Evolutionary conservation across 2,888 invertebrate genomes (phyloP).

Genomic region (Agriopis marginaria): DNA sequence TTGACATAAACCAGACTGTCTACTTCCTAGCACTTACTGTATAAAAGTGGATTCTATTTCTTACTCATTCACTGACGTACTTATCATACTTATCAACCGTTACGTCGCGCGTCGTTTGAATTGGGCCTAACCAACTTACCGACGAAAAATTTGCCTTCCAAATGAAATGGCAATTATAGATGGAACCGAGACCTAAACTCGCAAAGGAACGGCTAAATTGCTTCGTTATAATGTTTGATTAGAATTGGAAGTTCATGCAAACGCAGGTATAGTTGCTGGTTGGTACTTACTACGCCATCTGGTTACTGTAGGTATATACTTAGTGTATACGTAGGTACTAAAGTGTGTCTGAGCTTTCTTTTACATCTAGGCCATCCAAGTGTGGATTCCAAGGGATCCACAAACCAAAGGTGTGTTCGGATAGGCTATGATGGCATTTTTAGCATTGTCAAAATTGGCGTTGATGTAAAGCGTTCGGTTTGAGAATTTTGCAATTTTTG

Average conservation of each 20-base stretch:
- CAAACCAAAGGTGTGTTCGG: too few relatives aligned
- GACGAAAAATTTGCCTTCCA: conserved; percentile 36
- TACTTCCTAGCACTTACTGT: too few relatives aligned
- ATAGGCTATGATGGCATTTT: too few relatives aligned
- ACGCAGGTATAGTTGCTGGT: conserved; percentile 33
- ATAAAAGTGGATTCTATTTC: background rate
- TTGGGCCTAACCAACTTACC: conserved; percentile 15
- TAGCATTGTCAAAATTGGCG: too few relatives aligned
- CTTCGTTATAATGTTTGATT: conserved; percentile 49
- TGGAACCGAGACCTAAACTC: conserved; percentile 39
- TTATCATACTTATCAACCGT: background rate
- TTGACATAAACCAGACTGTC: too few relatives aligned
- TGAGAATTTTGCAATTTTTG: too few relatives aligned
- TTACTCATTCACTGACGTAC: conserved; percentile 3
- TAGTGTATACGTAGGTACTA: too few relatives aligned
- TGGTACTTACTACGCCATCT: conserved; percentile 6
- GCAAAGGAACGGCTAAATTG: conserved; percentile 43
- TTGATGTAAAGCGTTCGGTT: too few relatives aligned
- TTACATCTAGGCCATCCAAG: too few relatives aligned
- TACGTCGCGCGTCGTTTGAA: conserved; percentile 9
- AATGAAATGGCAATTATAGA: conserved; percentile 39
- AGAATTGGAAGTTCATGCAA: conserved; percentile 36
- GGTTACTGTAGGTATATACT: background rate
- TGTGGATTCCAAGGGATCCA: too few relatives aligned
- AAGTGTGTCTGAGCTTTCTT: too few relatives aligned